Conservation (phyloP, 2,797 vertebrate genomes). For the Lagocephalus sceleratus region DNA sequence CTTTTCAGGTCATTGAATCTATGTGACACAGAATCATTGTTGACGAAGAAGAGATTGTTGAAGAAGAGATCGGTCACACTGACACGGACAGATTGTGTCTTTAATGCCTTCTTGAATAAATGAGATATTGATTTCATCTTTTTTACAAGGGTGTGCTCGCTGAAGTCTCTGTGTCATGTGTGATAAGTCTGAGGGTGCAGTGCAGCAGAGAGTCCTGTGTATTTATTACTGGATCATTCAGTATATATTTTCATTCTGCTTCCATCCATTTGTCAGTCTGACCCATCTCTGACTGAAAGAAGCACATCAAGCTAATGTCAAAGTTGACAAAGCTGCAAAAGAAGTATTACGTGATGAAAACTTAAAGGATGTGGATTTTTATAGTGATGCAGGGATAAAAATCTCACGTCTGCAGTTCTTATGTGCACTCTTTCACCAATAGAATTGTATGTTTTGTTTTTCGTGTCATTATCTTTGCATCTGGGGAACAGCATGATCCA, state of each 20-base stretch:
- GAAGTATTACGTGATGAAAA: no score
- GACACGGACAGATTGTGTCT: slow-evolving; percentile 40
- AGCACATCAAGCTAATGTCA: slow-evolving; percentile 8
- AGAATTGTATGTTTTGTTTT: no score
- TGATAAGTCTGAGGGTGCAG: slow-evolving; percentile 15
- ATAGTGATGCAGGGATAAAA: no score
- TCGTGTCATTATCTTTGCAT: neutral
- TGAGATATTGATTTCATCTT: neutral
- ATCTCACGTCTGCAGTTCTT: no score
- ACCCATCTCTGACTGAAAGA: slow-evolving; percentile 30
- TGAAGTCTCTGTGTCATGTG: slow-evolving; percentile 19
- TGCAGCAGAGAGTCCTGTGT: slow-evolving; percentile 24
- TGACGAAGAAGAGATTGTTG: no score
- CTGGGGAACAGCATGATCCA: neutral
- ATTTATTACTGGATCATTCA: slow-evolving; percentile 31
- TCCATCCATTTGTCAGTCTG: slow-evolving; percentile 48
- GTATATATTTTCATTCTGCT: slow-evolving; percentile 39
- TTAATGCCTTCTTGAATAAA: slow-evolving; percentile 24
- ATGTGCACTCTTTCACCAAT: no score
- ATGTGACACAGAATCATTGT: neutral
- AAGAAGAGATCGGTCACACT: slow-evolving; percentile 29
- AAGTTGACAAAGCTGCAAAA: slow-evolving; percentile 1
- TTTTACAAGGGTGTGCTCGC: slow-evolving; percentile 9
- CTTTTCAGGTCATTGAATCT: neutral
- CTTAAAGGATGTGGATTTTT: no score